Conservation (phyloP, 1,140 invertebrate species). For the Aphelenchoides besseyi region DNA sequence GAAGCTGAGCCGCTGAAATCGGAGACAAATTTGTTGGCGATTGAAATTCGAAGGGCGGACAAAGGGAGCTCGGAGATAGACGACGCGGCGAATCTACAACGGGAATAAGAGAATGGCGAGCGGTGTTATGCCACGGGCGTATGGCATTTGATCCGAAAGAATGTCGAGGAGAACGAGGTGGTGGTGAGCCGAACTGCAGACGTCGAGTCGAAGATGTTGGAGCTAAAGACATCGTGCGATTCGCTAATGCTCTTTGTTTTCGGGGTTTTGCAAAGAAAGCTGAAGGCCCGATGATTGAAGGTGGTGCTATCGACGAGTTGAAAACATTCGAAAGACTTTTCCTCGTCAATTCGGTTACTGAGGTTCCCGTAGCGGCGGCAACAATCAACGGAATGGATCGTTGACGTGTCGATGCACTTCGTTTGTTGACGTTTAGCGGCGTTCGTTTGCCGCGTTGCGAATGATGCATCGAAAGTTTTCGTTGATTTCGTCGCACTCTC, state of each 20-base stretch:
- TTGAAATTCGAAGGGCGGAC: too few relatives aligned
- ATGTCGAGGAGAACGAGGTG: neutral
- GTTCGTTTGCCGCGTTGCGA: neutral
- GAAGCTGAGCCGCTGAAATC: neutral
- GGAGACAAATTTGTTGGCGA: neutral
- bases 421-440: neutral
- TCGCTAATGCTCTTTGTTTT: neutral
- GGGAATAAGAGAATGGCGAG: neutral
- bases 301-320: neutral
- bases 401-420: neutral
- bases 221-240: neutral
- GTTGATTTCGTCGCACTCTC: constrained; percentile 9
- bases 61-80: neutral
- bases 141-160: neutral
- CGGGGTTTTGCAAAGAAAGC: constrained; percentile 3
- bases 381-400: constrained; percentile 4
- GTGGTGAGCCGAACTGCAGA: neutral
- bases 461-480: neutral
- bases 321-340: neutral
- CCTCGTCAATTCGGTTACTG: neutral
- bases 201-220: neutral
- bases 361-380: neutral
- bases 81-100: neutral
- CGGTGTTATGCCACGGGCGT: neutral
- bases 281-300: neutral